Conservation (phyloP, 2,888 invertebrate species). For the Diarsia mendica region DNA sequence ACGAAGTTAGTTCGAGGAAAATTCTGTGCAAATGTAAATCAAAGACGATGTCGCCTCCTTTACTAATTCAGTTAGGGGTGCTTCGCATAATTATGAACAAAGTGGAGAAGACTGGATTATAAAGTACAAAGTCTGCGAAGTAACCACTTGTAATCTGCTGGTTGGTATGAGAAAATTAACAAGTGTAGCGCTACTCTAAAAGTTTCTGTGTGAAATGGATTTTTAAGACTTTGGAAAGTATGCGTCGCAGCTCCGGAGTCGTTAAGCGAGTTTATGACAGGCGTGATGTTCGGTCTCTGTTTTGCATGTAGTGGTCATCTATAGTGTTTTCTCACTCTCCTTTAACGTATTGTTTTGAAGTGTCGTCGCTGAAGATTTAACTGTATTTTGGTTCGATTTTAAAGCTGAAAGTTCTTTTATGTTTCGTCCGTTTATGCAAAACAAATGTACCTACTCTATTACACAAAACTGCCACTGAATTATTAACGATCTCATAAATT, state of each 20-base stretch:
- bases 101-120: slow-evolving; percentile 52
- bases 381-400: slow-evolving; percentile 16
- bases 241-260: slow-evolving; percentile 1
- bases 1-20: slow-evolving; percentile 63
- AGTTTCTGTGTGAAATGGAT: slow-evolving; percentile 54
- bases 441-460: neutral
- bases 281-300: slow-evolving; percentile 2
- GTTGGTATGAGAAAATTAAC: slow-evolving; percentile 52
- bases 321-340: slow-evolving; percentile 20
- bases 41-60: slow-evolving; percentile 66
- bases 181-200: slow-evolving; percentile 54
- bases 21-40: slow-evolving; percentile 67
- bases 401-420: neutral
- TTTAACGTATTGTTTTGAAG: slow-evolving; percentile 11
- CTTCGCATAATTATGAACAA: slow-evolving; percentile 65
- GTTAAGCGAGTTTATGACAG: slow-evolving; percentile 19
- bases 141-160: slow-evolving; percentile 47
- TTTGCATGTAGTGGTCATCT: neutral
- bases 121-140: slow-evolving; percentile 45
- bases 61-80: slow-evolving; percentile 63
- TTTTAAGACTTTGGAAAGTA: slow-evolving; percentile 46
- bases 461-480: neutral
- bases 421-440: neutral
- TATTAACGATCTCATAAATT: neutral
- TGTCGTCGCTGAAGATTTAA: slow-evolving; percentile 1